Conservation (phyloP, 2,113 vertebrate genomes). For the Ptyas mucosa region DNA sequence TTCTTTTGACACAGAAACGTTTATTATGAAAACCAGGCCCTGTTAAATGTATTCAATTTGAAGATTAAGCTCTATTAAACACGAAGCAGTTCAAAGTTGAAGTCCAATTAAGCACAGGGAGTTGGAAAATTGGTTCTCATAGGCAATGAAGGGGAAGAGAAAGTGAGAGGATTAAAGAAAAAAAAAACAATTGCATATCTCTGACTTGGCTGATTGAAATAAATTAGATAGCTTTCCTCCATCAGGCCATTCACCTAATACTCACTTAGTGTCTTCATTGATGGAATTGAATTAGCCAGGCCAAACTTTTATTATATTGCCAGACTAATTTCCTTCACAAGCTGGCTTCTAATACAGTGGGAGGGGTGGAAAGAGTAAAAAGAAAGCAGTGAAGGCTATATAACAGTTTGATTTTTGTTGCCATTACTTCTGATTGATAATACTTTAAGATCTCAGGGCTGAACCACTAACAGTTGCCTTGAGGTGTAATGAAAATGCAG, state of each 20-base stretch:
- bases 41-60: conserved; percentile 36
- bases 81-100: conserved; percentile 25
- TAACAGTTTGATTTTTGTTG: not conserved
- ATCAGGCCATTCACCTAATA: not conserved
- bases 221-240: conserved; percentile 28
- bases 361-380: not conserved
- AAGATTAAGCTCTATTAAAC: conserved; percentile 23
- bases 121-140: not conserved
- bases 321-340: not conserved
- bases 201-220: not conserved
- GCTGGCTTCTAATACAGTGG: not conserved
- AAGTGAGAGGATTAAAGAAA: not conserved
- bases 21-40: conserved; percentile 47
- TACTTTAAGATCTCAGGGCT: not conserved
- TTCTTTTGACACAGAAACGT: conserved; percentile 54
- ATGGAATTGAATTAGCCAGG: rapidly evolving
- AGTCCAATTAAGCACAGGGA: conserved; percentile 4
- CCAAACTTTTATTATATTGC: conserved; percentile 7
- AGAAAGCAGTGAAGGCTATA: not conserved
- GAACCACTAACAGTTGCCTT: not conserved
- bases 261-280: not conserved
- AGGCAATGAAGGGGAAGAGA: not conserved
- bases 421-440: not conserved
- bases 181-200: not conserved
- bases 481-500: not conserved